Evolutionary conservation across 2,797 vertebrate genomes (phyloP).

Genomic region (Bovichtus variegatus): DNA sequence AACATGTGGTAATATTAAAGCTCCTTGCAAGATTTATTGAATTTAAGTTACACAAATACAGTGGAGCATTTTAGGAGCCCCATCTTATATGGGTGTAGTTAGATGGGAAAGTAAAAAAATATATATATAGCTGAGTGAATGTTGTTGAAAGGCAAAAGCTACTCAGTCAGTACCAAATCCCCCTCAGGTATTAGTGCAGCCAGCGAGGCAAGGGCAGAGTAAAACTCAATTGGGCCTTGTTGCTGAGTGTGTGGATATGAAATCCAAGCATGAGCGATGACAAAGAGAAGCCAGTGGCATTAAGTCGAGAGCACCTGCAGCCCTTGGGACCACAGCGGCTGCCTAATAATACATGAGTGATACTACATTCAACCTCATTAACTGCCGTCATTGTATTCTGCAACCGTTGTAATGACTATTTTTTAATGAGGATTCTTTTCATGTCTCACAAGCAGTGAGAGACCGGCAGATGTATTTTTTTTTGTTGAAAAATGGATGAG

Average conservation of each 20-base stretch:
- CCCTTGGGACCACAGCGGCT: constrained; percentile 54
- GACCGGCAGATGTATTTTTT: constrained; percentile 26
- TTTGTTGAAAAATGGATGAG: constrained; percentile 39
- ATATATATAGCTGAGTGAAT: constrained; percentile 32
- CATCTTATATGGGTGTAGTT: constrained; percentile 40
- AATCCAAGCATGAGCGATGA: constrained; percentile 68
- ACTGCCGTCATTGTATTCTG: constrained; percentile 58
- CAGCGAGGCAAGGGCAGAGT: constrained; percentile 34
- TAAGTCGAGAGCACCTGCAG: constrained; percentile 64
- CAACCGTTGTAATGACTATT: constrained; percentile 58
- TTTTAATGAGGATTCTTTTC: constrained; percentile 58
- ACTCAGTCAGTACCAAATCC: constrained; percentile 55
- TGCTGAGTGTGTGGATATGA: constrained; percentile 65
- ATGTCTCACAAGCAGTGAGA: constrained; percentile 24
- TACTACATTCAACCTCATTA: constrained; percentile 70
- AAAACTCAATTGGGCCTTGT: constrained; percentile 53
- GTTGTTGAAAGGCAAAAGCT: constrained; percentile 53
- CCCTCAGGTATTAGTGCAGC: constrained; percentile 60
- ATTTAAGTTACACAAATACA: constrained; percentile 42
- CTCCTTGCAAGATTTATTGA: constrained; percentile 20
- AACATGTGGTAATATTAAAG: constrained; percentile 1
- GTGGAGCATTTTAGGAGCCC: constrained; percentile 20
- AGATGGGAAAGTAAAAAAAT: neutral
- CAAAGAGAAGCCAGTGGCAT: constrained; percentile 57
- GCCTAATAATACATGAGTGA: constrained; percentile 72